Evolutionary conservation across 2,888 invertebrate genomes (phyloP).

Genomic region (Mimas tiliae): DNA sequence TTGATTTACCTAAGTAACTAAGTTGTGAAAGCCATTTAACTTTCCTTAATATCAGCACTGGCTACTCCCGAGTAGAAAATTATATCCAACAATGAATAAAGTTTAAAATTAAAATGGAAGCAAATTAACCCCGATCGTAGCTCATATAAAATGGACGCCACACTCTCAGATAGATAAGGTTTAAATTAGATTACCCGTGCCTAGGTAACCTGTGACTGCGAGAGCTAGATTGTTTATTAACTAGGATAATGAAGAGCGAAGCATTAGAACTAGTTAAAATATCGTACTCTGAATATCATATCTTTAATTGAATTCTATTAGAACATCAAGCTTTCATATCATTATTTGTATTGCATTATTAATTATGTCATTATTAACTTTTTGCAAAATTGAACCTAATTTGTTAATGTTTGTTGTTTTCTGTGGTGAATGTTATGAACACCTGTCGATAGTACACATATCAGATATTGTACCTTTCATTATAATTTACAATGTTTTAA

Average conservation of each 20-base stretch:
- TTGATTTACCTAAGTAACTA: conserved; percentile 49
- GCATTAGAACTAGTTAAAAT: neutral
- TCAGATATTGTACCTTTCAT: no score
- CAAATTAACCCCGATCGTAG: conserved; percentile 15
- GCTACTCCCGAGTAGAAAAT: conserved; percentile 43
- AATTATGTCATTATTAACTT: no score
- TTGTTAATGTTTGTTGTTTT: no score
- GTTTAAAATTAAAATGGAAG: conserved; percentile 32
- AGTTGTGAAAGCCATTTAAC: conserved; percentile 60
- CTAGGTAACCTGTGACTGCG: conserved; percentile 1
- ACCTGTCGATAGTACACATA: no score
- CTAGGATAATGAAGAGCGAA: neutral
- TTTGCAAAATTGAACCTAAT: no score
- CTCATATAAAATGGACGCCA: conserved; percentile 9
- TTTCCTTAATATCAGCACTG: conserved; percentile 52
- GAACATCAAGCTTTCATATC: no score
- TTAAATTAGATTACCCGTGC: conserved; percentile 21
- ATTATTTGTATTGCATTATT: no score
- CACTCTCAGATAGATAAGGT: conserved; percentile 26
- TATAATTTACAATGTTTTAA: no score
- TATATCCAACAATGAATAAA: conserved; percentile 46
- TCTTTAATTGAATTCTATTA: no score
- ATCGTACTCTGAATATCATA: neutral
- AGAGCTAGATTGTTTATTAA: conserved; percentile 13
- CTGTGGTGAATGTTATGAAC: no score